Evolutionary conservation across 1,140 invertebrate genomes (phyloP).

Genomic region (Drosophila ananassae): DNA sequence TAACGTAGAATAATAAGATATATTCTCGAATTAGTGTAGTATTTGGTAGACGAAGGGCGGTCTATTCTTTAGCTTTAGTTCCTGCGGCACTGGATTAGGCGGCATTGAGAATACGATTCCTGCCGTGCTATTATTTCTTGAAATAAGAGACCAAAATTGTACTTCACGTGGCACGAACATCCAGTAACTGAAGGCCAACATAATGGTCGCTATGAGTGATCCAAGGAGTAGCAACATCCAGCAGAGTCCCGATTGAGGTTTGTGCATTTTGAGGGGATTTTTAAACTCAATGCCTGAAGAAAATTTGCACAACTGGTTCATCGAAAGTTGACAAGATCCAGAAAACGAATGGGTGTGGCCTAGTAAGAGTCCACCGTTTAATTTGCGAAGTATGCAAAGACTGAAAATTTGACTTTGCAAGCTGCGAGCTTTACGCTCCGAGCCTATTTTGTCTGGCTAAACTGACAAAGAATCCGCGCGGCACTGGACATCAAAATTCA

Average conservation of each 20-base stretch:
- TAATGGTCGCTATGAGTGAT: constrained; percentile 44
- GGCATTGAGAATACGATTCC: constrained; percentile 43
- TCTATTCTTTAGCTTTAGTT: constrained; percentile 51
- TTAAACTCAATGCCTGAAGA: not conserved
- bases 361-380: constrained; percentile 11
- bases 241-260: constrained; percentile 38
- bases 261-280: constrained; percentile 38
- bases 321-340: constrained; percentile 6
- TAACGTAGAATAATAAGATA: constrained; percentile 18
- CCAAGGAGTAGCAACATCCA: constrained; percentile 51
- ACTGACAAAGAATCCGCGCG: constrained; percentile 29
- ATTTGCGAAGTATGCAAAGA: not conserved
- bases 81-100: constrained; percentile 34
- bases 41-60: constrained; percentile 67
- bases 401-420: not conserved
- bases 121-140: constrained; percentile 6
- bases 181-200: constrained; percentile 57
- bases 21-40: constrained; percentile 37
- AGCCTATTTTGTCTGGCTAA: constrained; percentile 18
- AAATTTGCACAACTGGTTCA: constrained; percentile 21
- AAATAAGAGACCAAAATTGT: constrained; percentile 39
- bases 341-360: constrained; percentile 28
- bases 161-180: constrained; percentile 48
- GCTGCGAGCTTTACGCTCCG: constrained; percentile 32
- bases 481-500: constrained; percentile 8